Percentiles rank a stretch among this genome's conserved stretches.
phyloP scores from a whole-genome alignment of 2,888 invertebrate species.

The Eudasyphora cyanicolor region DNA sequence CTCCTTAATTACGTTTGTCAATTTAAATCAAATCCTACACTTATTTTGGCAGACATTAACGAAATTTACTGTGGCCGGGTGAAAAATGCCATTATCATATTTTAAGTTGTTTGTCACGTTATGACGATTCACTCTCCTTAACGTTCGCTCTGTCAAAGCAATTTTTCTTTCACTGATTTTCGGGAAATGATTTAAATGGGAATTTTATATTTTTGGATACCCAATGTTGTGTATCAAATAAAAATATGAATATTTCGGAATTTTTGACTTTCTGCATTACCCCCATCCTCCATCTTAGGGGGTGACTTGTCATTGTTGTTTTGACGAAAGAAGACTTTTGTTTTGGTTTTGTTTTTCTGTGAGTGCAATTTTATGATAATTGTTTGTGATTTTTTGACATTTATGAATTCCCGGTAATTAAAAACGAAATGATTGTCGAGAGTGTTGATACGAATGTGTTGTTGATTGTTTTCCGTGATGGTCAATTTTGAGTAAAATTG shows the following conservation, averaged over 20 bases:
- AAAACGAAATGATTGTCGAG: conserved; percentile 62
- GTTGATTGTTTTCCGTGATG: conserved; percentile 59
- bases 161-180: conserved; percentile 36
- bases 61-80: conserved; percentile 75
- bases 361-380: conserved; percentile 62
- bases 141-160: not conserved
- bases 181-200: conserved; percentile 58
- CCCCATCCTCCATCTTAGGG: not conserved
- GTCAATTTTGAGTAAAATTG: conserved; percentile 33
- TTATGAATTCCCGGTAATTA: conserved; percentile 65
- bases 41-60: conserved; percentile 71
- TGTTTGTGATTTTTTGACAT: conserved; percentile 57
- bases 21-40: conserved; percentile 78
- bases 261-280: not conserved
- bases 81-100: conserved; percentile 77
- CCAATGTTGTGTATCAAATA: conserved; percentile 37
- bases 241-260: conserved; percentile 53
- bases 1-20: conserved; percentile 76
- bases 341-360: conserved; percentile 11
- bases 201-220: conserved; percentile 42
- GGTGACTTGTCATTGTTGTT: conserved; percentile 26
- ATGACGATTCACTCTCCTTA: not conserved
- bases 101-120: conserved; percentile 69
- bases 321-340: not conserved
- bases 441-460: conserved; percentile 44